phyloP scores from a whole-genome alignment of 1,140 invertebrate genomes.

The Calliopsis andreniformis region DNA sequence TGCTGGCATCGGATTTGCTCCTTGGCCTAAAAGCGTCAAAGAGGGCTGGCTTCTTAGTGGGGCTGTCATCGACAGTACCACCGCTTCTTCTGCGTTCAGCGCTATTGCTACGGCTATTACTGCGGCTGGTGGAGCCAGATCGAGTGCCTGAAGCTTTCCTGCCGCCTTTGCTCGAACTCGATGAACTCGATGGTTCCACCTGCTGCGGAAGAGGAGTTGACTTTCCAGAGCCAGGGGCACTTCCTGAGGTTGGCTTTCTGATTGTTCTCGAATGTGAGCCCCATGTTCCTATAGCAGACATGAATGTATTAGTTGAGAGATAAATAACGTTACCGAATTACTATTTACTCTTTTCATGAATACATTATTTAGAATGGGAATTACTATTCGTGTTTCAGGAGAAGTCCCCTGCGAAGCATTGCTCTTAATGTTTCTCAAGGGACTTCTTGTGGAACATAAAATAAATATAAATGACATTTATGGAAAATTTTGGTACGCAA shows the following conservation, averaged over 20 bases:
- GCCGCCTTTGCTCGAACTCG: conserved; percentile 69
- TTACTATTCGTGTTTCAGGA: too few species aligned
- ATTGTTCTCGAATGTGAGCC: conserved; percentile 82
- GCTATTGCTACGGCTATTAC: conserved; percentile 84
- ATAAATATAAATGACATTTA: too few species aligned
- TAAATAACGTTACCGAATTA: too few species aligned
- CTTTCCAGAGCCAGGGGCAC: conserved; percentile 75
- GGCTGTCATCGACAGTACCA: conserved; percentile 84
- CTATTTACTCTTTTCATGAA: too few species aligned
- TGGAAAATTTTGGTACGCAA: too few species aligned
- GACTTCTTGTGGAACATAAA: too few species aligned
- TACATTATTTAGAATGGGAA: too few species aligned
- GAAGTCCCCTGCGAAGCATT: too few species aligned
- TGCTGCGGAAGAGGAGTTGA: conserved; percentile 75
- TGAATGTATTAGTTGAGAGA: background rate
- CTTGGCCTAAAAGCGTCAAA: conserved; percentile 93
- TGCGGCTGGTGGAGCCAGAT: conserved; percentile 81
- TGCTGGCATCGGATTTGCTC: conserved; percentile 89
- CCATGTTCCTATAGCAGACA: conserved; percentile 82
- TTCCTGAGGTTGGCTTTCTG: conserved; percentile 70
- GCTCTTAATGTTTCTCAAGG: too few species aligned
- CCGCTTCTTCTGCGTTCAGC: conserved; percentile 84
- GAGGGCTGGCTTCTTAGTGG: conserved; percentile 87
- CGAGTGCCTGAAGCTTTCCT: conserved; percentile 76
- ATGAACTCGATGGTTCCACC: conserved; percentile 71